Evolutionary conservation across 2,797 vertebrate species (phyloP).

Genomic region (Coccyzus lansbergi): DNA sequence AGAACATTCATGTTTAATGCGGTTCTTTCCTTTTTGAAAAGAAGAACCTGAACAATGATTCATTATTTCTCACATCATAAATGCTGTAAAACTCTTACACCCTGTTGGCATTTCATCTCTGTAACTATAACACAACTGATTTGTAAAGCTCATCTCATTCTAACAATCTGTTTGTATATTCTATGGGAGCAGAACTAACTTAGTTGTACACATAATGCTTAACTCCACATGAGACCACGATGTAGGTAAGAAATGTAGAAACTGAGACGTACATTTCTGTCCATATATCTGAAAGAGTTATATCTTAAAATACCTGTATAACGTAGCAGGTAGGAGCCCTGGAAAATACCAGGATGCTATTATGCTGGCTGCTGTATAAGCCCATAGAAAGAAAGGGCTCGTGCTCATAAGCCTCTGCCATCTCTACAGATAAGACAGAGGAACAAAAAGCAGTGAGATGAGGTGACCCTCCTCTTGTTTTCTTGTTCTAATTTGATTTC

Average conservation of each 20-base stretch:
- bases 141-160: neutral
- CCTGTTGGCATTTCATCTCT: neutral
- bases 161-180: neutral
- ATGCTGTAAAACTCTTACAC: neutral
- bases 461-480: neutral
- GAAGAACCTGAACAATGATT: neutral
- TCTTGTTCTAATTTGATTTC: neutral
- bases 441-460: neutral
- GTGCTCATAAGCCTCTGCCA: neutral
- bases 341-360: neutral
- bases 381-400: neutral
- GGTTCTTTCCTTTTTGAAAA: neutral
- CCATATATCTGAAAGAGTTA: neutral
- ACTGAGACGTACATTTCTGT: neutral
- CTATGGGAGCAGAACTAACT: fast-evolving
- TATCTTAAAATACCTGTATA: neutral
- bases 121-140: neutral
- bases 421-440: neutral
- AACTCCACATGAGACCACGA: neutral
- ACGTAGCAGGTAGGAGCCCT: neutral
- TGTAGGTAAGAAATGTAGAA: neutral
- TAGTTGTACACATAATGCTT: neutral
- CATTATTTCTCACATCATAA: neutral
- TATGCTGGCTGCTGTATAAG: neutral
- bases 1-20: neutral